Base-by-base conservation (phyloP, 2,797 vertebrate genomes). In the Ispidina picta region DNA sequence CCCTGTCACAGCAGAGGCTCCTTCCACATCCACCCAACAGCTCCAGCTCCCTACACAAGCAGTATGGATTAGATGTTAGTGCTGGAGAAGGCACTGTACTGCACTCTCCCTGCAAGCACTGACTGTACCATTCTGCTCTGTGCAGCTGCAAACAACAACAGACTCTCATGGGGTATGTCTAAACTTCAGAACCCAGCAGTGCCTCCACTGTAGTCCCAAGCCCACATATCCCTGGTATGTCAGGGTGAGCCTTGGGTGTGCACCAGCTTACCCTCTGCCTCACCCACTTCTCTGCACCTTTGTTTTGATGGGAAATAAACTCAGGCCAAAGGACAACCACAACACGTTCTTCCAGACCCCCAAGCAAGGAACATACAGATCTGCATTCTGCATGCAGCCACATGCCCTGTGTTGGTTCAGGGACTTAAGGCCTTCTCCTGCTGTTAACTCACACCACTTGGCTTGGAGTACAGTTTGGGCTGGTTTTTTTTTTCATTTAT, bases 181-280 rank as follows among this genome's bases (percentile, higher is more conserved):
- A 62, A 79, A 58, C 31, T 39, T 5, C 31, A 56, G 55, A 52
- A 64, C 1, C 1, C 52, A 65, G 60, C 20, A 71, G 56, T 68
- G 60, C 54, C 55, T 79, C 77, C 56, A 26, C 3, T 0, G 46
- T 9, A 83, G 60, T 86, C 74, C 68, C 54, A 83, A 82, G 75
- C 74, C 58, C 76, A 79, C 28, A 58, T 6, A 16, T 66, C 71
- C 92, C 60, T 59, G 55, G 51, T 78, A 25, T 69, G 55, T 59
- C 52, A 74, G 83, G 51, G 80, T 72, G 59, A 93, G 92, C 73
- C 55, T 39, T 93, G 83, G 83, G 62, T 64, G 54, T 90, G 49
- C 44, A 82, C 46, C 81, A 54, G 3, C 74, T 69, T 54, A 5
- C 48, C 48, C 79, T 91, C 35, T 82, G 68, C 71, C 88, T 91